Conservation (phyloP, 2,888 invertebrate genomes). For the Rhingia rostrata region DNA sequence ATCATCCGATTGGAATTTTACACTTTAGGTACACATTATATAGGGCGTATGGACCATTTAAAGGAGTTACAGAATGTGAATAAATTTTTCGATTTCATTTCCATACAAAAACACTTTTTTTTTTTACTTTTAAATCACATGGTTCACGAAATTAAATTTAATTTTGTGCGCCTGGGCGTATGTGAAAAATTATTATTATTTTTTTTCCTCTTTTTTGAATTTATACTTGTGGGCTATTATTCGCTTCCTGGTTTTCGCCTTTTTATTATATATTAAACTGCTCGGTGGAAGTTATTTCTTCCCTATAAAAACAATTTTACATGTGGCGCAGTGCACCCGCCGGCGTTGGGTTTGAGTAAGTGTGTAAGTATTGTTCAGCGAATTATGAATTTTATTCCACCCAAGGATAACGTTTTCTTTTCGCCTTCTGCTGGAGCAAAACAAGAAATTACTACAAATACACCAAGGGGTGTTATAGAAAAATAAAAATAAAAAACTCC, state of each 20-base stretch:
- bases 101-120: slow-evolving; percentile 13
- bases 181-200: slow-evolving; percentile 44
- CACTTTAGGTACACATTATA: slow-evolving; percentile 31
- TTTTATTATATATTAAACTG: slow-evolving; percentile 9
- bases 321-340: slow-evolving; percentile 4
- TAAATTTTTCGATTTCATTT: slow-evolving; percentile 64
- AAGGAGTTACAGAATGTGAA: slow-evolving; percentile 42
- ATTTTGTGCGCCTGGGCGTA: slow-evolving; percentile 61
- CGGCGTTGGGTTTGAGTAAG: background rate
- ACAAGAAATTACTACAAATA: background rate
- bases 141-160: slow-evolving; percentile 13
- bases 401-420: slow-evolving; percentile 23
- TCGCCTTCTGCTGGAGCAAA: background rate
- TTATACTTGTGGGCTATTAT: slow-evolving; percentile 15
- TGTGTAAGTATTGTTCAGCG: slow-evolving; percentile 22
- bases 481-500: background rate
- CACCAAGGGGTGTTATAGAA: background rate
- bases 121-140: slow-evolving; percentile 35
- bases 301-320: slow-evolving; percentile 15
- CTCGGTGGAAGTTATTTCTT: slow-evolving; percentile 27
- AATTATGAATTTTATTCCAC: slow-evolving; percentile 29
- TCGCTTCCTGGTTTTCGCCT: background rate
- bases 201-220: slow-evolving; percentile 7
- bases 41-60: slow-evolving; percentile 23
- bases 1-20: slow-evolving; percentile 24